Conservation (phyloP, 2,888 invertebrate species). For the Mechanitis messenoides region DNA sequence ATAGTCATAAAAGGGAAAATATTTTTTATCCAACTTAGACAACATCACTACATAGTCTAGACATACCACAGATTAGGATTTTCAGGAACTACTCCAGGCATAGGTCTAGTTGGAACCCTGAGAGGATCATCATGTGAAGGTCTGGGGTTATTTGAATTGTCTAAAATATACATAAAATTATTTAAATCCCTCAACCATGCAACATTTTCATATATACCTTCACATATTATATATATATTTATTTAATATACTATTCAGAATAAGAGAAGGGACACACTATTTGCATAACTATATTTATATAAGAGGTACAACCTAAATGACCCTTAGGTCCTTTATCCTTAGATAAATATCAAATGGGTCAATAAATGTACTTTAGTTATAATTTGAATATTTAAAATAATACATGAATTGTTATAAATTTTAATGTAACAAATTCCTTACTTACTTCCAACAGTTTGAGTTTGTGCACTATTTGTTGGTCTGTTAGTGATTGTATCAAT, state of each 20-base stretch:
- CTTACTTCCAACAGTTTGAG: conserved; percentile 59
- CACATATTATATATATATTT: background rate
- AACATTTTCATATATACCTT: background rate
- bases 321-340: too few species aligned
- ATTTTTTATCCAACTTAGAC: background rate
- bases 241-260: background rate
- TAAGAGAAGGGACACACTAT: background rate
- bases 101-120: conserved; percentile 49
- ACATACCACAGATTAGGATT: conserved; percentile 57
- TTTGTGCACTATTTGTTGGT: conserved; percentile 64
- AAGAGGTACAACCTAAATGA: background rate
- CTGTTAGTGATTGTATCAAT: conserved; percentile 77
- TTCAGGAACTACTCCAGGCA: conserved; percentile 51
- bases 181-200: background rate
- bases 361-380: too few species aligned
- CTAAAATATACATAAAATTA: conserved; percentile 23
- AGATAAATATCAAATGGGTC: too few species aligned
- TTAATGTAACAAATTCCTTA: background rate
- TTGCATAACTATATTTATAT: background rate
- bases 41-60: background rate
- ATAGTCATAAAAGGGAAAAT: too few species aligned
- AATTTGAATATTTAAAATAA: too few species aligned
- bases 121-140: conserved; percentile 51
- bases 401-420: too few species aligned
- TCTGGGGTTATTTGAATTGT: conserved; percentile 38